phyloP scores from a whole-genome alignment of 2,888 invertebrate species.

The Melanostoma mellinum region DNA sequence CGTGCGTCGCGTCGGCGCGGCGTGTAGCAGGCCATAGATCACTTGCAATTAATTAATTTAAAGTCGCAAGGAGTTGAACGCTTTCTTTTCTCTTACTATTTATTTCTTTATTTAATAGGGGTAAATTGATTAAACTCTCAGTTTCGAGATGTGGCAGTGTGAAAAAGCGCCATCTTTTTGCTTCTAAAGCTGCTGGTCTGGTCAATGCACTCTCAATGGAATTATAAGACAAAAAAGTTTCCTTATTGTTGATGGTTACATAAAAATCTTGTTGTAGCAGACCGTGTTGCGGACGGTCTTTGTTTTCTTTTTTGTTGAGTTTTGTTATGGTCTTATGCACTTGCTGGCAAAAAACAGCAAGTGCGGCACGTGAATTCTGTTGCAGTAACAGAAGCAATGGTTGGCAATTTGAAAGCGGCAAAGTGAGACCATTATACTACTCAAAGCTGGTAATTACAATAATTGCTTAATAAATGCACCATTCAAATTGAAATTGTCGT shows the following conservation, averaged over 20 bases:
- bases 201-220: conserved; percentile 61
- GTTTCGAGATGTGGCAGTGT: conserved; percentile 12
- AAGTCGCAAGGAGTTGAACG: conserved; percentile 17
- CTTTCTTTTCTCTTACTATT: conserved; percentile 6
- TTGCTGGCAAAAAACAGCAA: conserved; percentile 42
- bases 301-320: neutral
- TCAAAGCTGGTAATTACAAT: conserved; percentile 67
- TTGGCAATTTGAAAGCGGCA: conserved; percentile 34
- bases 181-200: conserved; percentile 7
- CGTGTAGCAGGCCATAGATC: neutral
- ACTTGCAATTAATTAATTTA: conserved; percentile 53
- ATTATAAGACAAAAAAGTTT: conserved; percentile 46
- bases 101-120: conserved; percentile 23
- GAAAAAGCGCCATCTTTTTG: neutral
- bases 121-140: conserved; percentile 48
- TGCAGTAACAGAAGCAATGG: conserved; percentile 35
- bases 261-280: conserved; percentile 63
- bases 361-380: conserved; percentile 55
- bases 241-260: conserved; percentile 69
- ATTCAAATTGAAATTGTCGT: conserved; percentile 53
- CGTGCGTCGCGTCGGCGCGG: too few species aligned
- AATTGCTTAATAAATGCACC: conserved; percentile 72
- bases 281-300: conserved; percentile 6
- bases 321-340: conserved; percentile 58
- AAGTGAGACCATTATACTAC: conserved; percentile 68